phyloP scores from a whole-genome alignment of 2,888 invertebrate species.

The Proisotoma minuta region DNA sequence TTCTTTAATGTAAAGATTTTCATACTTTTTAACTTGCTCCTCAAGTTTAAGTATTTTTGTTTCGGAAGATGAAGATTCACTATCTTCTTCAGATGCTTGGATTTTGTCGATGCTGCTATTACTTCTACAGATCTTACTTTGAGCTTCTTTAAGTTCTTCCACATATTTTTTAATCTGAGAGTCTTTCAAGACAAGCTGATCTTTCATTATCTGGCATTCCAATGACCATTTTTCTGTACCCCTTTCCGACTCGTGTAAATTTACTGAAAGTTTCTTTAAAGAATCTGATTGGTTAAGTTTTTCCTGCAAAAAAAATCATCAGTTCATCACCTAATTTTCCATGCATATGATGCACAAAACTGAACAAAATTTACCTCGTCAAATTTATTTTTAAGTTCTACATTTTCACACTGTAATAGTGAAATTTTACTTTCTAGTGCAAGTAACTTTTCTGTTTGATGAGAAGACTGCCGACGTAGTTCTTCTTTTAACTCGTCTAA shows the following conservation, averaged over 20 bases:
- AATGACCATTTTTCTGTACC: slow-evolving; percentile 45
- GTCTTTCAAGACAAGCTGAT: slow-evolving; percentile 35
- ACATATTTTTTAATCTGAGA: slow-evolving; percentile 36
- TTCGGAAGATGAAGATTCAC: slow-evolving; percentile 14
- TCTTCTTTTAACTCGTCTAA: slow-evolving; percentile 23
- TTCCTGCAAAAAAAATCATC: slow-evolving; percentile 21
- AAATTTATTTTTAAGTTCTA: slow-evolving; percentile 29
- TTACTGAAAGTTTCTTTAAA: slow-evolving; percentile 24
- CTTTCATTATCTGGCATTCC: slow-evolving; percentile 38
- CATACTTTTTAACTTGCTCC: slow-evolving; percentile 35
- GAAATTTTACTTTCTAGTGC: slow-evolving; percentile 23
- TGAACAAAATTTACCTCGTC: slow-evolving; percentile 25
- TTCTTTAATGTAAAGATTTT: slow-evolving; percentile 40
- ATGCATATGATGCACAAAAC: not conserved
- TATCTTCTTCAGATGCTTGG: slow-evolving; percentile 26
- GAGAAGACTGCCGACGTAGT: slow-evolving; percentile 17
- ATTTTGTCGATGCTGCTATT: no score
- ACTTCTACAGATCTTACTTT: slow-evolving; percentile 24
- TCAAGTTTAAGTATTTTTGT: slow-evolving; percentile 14
- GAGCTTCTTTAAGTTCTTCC: slow-evolving; percentile 33
- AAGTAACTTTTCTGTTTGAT: slow-evolving; percentile 13
- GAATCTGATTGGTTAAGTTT: slow-evolving; percentile 20
- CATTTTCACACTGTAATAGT: slow-evolving; percentile 26
- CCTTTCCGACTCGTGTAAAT: slow-evolving; percentile 38
- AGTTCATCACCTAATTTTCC: not conserved